Evolutionary conservation across 2,888 invertebrate species (phyloP).

Genomic region (Synergus japonicus): DNA sequence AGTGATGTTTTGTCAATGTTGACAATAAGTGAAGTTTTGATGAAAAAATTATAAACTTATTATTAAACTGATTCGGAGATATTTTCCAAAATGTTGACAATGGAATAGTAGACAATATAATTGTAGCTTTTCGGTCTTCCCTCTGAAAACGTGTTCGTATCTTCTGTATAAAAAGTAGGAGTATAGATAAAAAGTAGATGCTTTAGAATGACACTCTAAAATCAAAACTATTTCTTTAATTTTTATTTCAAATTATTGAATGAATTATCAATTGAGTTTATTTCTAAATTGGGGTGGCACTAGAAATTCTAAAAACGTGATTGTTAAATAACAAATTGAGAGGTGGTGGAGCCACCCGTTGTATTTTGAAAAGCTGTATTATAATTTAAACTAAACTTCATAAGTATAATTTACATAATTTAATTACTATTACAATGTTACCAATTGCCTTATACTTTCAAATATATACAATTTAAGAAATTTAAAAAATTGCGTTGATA

Average conservation of each 20-base stretch:
- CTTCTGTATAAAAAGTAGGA: constrained; percentile 16
- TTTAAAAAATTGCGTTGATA: constrained; percentile 2
- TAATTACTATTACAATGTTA: constrained; percentile 11
- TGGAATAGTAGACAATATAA: constrained; percentile 2
- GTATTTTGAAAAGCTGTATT: background rate
- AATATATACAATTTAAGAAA: background rate
- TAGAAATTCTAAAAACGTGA: background rate
- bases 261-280: background rate
- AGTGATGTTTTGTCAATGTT: background rate
- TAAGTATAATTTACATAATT: background rate
- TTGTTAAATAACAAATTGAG: background rate
- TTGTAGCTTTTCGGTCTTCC: constrained; percentile 19
- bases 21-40: background rate
- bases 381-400: background rate
- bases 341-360: background rate
- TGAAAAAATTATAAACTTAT: background rate
- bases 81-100: background rate
- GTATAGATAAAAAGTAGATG: background rate
- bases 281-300: background rate
- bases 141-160: constrained; percentile 25
- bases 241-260: background rate
- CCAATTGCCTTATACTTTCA: constrained; percentile 9
- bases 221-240: background rate
- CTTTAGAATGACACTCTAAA: background rate
- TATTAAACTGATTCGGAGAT: background rate